These are phyloP conservation scores for Clitarchus hookeri DNA, from an alignment of 2,888 invertebrate genomes.

Conservation along the genomic window DNA sequence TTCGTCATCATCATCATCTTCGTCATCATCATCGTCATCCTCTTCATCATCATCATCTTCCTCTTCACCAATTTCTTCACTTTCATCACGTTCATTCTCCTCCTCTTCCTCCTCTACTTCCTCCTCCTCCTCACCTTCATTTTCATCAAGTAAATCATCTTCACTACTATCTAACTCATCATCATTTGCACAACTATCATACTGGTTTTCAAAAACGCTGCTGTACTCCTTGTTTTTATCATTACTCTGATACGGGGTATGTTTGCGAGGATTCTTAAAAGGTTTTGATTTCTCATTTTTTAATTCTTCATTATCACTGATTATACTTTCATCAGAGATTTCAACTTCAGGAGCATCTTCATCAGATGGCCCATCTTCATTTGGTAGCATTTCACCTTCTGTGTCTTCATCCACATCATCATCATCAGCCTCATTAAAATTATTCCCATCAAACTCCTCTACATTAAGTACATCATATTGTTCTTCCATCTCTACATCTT, in stretches of 20 bases:
- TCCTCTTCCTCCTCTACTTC: neutral
- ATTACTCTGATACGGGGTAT: neutral
- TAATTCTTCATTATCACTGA: neutral
- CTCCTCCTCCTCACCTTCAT: neutral
- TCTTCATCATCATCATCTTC: neutral
- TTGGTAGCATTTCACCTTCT: neutral
- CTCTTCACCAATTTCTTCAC: neutral
- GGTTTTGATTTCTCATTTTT: neutral
- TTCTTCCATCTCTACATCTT: neutral
- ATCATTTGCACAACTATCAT: neutral
- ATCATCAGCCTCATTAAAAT: neutral
- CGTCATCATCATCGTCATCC: neutral
- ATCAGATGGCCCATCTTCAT: neutral
- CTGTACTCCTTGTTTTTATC: neutral
- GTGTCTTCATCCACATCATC: neutral
- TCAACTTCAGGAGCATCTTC: neutral
- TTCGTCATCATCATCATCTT: neutral
- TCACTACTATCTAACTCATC: neutral
- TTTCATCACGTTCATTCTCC: neutral
- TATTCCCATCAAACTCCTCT: neutral
- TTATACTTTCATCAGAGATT: neutral
- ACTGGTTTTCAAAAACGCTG: neutral
- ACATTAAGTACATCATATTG: neutral
- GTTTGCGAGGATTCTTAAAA: neutral
- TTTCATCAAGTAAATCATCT: neutral